Conservation (phyloP, 2,888 invertebrate genomes). For the Phalera bucephala region DNA sequence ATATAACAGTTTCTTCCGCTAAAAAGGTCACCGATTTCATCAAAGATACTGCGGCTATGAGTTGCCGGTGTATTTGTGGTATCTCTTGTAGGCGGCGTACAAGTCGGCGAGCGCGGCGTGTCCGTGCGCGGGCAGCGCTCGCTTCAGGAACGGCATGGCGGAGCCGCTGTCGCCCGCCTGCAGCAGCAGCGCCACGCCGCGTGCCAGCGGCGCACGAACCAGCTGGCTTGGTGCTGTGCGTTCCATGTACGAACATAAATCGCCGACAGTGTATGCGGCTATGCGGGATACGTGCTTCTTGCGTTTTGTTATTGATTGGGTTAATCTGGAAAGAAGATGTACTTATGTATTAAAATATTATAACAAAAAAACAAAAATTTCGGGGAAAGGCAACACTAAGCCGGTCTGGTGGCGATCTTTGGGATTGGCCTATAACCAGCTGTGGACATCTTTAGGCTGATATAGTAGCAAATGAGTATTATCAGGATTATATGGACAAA, state of each 20-base stretch:
- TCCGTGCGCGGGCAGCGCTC: conserved; percentile 58
- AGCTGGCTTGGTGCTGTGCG: conserved; percentile 51
- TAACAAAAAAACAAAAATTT: no score
- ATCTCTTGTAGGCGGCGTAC: conserved; percentile 71
- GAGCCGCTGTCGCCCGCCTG: conserved; percentile 62
- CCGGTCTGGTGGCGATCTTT: no score
- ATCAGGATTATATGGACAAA: no score
- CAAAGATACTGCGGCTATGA: no score
- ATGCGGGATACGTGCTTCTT: conserved; percentile 70
- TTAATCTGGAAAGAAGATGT: conserved; percentile 52
- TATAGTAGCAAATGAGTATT: no score
- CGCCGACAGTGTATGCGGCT: conserved; percentile 68
- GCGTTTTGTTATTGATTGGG: conserved; percentile 68
- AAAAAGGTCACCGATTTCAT: no score
- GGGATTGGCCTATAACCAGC: no score
- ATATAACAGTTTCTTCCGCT: no score
- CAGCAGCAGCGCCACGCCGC: conserved; percentile 60
- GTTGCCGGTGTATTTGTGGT: conserved; percentile 76
- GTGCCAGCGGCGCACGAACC: conserved; percentile 68
- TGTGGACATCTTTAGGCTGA: no score
- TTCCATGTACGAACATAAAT: conserved; percentile 62
- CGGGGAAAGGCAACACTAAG: no score
- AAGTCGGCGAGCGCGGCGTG: conserved; percentile 69
- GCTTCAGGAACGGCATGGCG: conserved; percentile 65
- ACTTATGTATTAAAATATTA: not conserved